Evolutionary conservation across 2,113 vertebrate species (phyloP), one percentile per base, ranked within the genome.

Genomic region (Tapirus terrestris): DNA sequence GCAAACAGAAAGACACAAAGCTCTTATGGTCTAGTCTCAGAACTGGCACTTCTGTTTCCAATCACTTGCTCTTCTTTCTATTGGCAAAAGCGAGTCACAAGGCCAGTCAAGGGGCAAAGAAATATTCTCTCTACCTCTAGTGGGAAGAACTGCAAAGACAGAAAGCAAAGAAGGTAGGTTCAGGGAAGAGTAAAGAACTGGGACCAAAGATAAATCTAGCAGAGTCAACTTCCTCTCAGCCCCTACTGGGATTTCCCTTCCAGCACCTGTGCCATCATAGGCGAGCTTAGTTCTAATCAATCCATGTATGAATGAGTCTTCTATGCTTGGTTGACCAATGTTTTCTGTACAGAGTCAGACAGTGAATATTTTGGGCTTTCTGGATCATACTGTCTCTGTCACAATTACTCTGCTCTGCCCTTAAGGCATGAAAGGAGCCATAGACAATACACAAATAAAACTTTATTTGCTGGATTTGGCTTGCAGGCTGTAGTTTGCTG

Each of bases 141-240:
- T 36, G 60, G 23, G 76, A 87, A 92, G 43, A 87, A 60, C 11
- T 60, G 13, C 17, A 83, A 89, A 75, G 31, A 77, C 76, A 67
- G 31, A 87, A 77, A 61, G 3, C 48, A 79, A 80, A 91, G 12
- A n/a, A 81, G 4, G 2, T 53, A 76, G 8, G 86, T 23, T 17
- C 1, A 90, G n/a, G 21, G 31, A 89, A 31, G 81, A 67, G 12
- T 39, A 39, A 88, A 83, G 29, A 58, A 33, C 39, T 61, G 6
- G 14, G 16, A 29, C 29, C 23, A 27, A 72, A 85, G 67, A 11
- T 51, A 31, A 21, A 53, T 36, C 51, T 36, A 3, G 29, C 9
- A 43, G 33, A 70, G 39, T 10, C 6, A 68, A 51, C 3, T 1
- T 85, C 8, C 5, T 12, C 1, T 12, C 1, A 14, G 1, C 12